These are phyloP conservation scores for Lanius ludovicianus DNA, from an alignment of 2,113 vertebrate species.

Conservation along the genomic window DNA sequence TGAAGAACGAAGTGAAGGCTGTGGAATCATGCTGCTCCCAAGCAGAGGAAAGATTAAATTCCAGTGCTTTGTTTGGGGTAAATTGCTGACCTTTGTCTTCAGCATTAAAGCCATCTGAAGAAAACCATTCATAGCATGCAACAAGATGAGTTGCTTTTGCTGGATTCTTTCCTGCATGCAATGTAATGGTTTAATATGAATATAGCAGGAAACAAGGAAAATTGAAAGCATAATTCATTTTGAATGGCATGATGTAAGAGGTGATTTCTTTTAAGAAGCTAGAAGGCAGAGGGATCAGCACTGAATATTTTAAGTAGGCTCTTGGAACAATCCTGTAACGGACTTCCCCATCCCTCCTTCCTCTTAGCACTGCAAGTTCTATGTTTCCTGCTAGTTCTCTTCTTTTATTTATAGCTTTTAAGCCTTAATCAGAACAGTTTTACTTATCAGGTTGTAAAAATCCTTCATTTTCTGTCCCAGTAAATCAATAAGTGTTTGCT, in stretches of 20 bases:
- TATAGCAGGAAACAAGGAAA: conserved; percentile 4
- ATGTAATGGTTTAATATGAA: background rate
- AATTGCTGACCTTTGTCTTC: conserved; percentile 52
- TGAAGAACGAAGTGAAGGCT: background rate
- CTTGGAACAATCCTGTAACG: background rate
- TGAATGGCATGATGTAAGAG: conserved; percentile 9
- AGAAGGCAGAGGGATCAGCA: background rate
- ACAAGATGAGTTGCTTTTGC: background rate
- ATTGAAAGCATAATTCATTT: conserved; percentile 18
- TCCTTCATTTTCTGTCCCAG: background rate
- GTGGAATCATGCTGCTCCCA: background rate
- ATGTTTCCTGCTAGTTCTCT: background rate
- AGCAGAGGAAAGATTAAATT: conserved; percentile 45
- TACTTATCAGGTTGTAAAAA: background rate
- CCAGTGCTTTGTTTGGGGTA: conserved; percentile 38
- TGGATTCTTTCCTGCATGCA: background rate
- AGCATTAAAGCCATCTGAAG: conserved; percentile 39
- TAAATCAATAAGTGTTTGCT: background rate
- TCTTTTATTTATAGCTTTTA: background rate
- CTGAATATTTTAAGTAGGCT: conserved; percentile 22
- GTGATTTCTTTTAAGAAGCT: conserved; percentile 34
- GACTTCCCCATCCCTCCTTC: background rate
- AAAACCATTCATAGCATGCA: background rate
- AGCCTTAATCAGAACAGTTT: background rate
- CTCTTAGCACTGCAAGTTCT: background rate